phyloP scores from a whole-genome alignment of 2,113 vertebrate species.

The Panthera uncia region DNA sequence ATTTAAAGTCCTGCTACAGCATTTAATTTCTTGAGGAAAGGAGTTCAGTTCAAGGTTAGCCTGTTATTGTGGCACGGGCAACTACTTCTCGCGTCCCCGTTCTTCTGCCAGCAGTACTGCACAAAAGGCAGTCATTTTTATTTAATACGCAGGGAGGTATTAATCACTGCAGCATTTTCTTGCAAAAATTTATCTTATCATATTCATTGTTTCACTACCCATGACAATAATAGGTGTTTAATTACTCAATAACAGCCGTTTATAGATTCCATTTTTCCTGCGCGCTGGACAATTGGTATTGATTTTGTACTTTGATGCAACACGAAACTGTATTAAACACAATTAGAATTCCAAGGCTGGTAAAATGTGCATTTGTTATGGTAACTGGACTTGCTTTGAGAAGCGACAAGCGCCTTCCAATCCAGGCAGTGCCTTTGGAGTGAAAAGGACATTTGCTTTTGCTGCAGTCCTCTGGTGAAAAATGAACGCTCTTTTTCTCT shows the following conservation, averaged over 20 bases:
- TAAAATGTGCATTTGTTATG: constrained; percentile 85
- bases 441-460: constrained; percentile 72
- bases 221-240: constrained; percentile 99
- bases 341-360: constrained; percentile 91
- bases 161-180: constrained; percentile 94
- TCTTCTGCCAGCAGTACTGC: constrained; percentile 85
- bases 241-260: constrained; percentile 99
- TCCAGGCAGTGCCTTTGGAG: constrained; percentile 41
- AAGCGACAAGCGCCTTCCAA: constrained; percentile 55
- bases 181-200: constrained; percentile 94
- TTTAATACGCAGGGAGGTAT: constrained; percentile 91
- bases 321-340: constrained; percentile 96
- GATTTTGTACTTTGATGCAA: constrained; percentile 96
- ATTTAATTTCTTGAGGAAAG: constrained; percentile 92
- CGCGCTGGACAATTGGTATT: constrained; percentile 97
- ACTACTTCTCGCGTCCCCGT: constrained; percentile 87
- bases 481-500: not conserved
- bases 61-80: constrained; percentile 91
- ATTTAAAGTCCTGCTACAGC: constrained; percentile 92
- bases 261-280: constrained; percentile 97
- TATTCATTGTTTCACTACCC: constrained; percentile 96
- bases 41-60: constrained; percentile 94
- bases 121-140: constrained; percentile 92
- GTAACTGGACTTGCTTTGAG: constrained; percentile 79
- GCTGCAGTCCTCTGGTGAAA: constrained; percentile 51